Base-by-base conservation (phyloP, 1,140 invertebrate species). In the Aleiodes sp. region DNA sequence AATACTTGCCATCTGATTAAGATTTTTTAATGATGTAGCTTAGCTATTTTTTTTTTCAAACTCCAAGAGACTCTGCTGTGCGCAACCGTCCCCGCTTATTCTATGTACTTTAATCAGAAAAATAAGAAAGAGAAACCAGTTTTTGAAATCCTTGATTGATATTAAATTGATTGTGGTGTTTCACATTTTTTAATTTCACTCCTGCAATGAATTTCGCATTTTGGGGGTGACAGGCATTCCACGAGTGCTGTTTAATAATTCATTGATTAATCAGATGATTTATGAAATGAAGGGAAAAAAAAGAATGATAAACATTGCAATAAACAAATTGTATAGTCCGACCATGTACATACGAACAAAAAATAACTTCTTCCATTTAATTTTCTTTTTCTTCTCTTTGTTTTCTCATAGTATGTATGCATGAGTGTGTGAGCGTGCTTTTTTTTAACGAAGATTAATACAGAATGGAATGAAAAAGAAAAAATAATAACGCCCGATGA, bases 181-280 rank as follows among this genome's bases (percentile, higher is more conserved):
- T 31, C n/a, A n/a, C n/a, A 19, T 21, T 14, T 26, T 16, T 52
- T 33, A 52, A 29, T 24, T 46, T 14, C 26, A 14, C 29, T 59
- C 14, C 28, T 31, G 24, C 10, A 29, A 14, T 59, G 6, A 21
- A 56, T 29, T 59, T 31, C 7, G 1, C 12, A 31, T 1, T 12
- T 1, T 26, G 12, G 6, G 61, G 63, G 66, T 73, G 68, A 77
- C 74, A 77, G 75, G 77, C 76, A 77, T 76, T 78, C 74, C 76
- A 77, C 77, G 73, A 78, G 76, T 79, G 77, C 75, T 79, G 71
- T 68, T 70, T 57, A 67, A 60, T 76, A 67, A 75, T 71, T 70
- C n/a, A n/a, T n/a, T n/a, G 71, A 70, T 19, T 10, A 52, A 65
- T 19, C 6, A 35, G 16, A 33, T 59, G 14, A 59, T 43, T 31